Evolutionary conservation across 1,140 invertebrate genomes (phyloP).

Genomic region (Drosophila virilis): DNA sequence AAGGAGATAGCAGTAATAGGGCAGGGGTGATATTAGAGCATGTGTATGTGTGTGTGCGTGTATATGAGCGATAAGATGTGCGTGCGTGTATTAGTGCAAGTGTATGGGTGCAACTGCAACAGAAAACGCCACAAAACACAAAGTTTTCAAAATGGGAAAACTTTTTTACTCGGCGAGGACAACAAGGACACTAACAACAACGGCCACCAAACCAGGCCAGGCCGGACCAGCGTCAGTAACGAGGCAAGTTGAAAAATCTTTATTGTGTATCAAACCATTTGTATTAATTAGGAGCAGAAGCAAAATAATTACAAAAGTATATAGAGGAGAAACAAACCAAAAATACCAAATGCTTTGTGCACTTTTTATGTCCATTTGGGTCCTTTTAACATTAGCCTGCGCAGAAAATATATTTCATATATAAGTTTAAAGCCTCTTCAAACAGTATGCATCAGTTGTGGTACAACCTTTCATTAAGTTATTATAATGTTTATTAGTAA

Average conservation of each 20-base stretch:
- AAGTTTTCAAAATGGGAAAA: slow-evolving; percentile 80
- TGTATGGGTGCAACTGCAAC: slow-evolving; percentile 69
- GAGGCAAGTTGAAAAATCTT: slow-evolving; percentile 82
- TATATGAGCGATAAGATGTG: slow-evolving; percentile 4
- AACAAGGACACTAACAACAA: slow-evolving; percentile 50
- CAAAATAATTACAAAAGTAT: slow-evolving; percentile 78
- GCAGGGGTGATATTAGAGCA: slow-evolving; percentile 15
- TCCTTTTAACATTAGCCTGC: slow-evolving; percentile 21
- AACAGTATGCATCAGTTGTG: background rate
- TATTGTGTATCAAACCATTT: slow-evolving; percentile 83
- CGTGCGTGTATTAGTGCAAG: slow-evolving; percentile 11
- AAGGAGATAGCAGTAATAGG: slow-evolving; percentile 59
- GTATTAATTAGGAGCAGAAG: slow-evolving; percentile 80
- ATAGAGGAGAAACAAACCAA: slow-evolving; percentile 40
- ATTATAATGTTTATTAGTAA: too few species aligned
- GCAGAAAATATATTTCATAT: slow-evolving; percentile 38
- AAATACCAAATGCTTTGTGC: slow-evolving; percentile 57
- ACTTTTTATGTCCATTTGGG: slow-evolving; percentile 17
- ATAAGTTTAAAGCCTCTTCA: slow-evolving; percentile 24
- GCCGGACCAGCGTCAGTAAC: slow-evolving; percentile 58
- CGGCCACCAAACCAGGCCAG: background rate
- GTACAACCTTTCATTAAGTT: too few species aligned
- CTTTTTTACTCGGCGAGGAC: slow-evolving; percentile 71
- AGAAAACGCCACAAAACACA: slow-evolving; percentile 66
- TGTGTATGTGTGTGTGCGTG: slow-evolving; percentile 17